These are phyloP conservation scores for Molossus molossus DNA, from an alignment of 2,797 vertebrate genomes.

Conservation along the genomic window DNA sequence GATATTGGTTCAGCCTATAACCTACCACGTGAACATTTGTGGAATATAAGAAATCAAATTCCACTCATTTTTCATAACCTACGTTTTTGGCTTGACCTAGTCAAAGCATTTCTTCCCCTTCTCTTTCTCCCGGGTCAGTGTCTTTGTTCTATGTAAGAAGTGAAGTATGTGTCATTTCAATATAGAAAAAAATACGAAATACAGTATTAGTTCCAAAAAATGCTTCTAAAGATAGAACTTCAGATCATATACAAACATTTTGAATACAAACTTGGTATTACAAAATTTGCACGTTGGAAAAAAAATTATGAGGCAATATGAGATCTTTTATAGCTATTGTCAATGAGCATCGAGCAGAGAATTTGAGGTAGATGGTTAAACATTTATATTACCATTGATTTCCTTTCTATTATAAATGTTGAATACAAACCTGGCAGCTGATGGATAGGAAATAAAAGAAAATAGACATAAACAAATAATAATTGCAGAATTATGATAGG, in stretches of 20 bases:
- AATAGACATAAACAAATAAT: not conserved
- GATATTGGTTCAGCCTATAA: not conserved
- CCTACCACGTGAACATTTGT: not conserved
- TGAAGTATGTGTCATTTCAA: not conserved
- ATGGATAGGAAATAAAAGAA: not conserved
- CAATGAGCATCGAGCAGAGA: not conserved
- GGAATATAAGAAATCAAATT: not conserved
- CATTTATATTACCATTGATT: not conserved
- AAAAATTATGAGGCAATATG: not conserved
- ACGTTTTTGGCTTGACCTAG: not conserved
- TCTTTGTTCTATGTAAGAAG: not conserved
- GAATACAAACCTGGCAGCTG: not conserved
- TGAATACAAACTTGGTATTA: not conserved
- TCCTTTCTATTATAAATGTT: not conserved
- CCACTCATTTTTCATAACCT: not conserved
- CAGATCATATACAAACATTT: not conserved
- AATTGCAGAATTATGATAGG: not conserved
- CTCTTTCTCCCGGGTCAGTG: not conserved
- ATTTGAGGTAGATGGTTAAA: not conserved
- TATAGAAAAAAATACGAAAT: not conserved
- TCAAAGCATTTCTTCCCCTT: not conserved
- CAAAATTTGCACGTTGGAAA: not conserved
- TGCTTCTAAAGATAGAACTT: not conserved
- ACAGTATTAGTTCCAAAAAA: not conserved
- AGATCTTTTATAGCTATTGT: not conserved